A percentile compares a stretch with the other conserved stretches of the same genome.
These are phyloP conservation scores for Parazoanthus swiftii DNA, from an alignment of 92 coral and sea anemone species.

Conservation along the genomic window DNA sequence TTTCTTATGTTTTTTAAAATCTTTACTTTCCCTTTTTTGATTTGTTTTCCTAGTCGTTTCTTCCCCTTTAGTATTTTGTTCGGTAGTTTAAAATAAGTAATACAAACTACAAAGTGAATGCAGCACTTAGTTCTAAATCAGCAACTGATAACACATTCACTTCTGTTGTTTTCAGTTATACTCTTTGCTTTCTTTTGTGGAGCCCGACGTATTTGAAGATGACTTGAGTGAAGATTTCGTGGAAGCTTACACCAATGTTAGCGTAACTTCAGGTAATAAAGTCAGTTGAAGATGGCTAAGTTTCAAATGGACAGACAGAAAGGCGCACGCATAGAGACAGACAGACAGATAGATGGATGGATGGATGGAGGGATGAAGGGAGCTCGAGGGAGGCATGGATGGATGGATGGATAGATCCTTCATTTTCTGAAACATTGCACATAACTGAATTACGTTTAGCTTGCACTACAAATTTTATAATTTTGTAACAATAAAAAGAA, in stretches of 20 bases:
- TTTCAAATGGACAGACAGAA: too few relatives aligned
- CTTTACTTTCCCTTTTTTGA: not conserved
- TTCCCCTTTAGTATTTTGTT: too few relatives aligned
- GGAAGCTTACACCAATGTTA: constrained; percentile 55
- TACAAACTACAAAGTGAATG: not conserved
- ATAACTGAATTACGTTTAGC: too few relatives aligned
- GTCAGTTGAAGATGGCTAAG: not conserved
- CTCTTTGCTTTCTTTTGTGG: constrained; percentile 83
- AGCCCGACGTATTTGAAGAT: constrained; percentile 61
- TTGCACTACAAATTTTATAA: too few relatives aligned
- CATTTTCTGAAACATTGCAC: too few relatives aligned
- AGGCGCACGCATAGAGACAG: too few relatives aligned
- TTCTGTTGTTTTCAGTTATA: constrained; percentile 62
- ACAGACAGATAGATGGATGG: too few relatives aligned
- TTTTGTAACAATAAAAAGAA: too few relatives aligned
- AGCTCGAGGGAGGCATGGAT: too few relatives aligned
- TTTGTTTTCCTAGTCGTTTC: not conserved
- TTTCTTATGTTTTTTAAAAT: too few relatives aligned
- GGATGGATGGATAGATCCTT: too few relatives aligned
- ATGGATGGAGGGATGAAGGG: too few relatives aligned
- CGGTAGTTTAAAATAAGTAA: not conserved
- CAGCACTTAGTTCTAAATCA: not conserved
- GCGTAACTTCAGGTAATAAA: constrained; percentile 51
- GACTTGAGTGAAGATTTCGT: constrained; percentile 72
- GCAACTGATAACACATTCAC: not conserved